A percentile compares a stretch with the other conserved stretches of the same genome.
phyloP scores from a whole-genome alignment of 2,113 vertebrate species.

The Lates calcarifer region DNA sequence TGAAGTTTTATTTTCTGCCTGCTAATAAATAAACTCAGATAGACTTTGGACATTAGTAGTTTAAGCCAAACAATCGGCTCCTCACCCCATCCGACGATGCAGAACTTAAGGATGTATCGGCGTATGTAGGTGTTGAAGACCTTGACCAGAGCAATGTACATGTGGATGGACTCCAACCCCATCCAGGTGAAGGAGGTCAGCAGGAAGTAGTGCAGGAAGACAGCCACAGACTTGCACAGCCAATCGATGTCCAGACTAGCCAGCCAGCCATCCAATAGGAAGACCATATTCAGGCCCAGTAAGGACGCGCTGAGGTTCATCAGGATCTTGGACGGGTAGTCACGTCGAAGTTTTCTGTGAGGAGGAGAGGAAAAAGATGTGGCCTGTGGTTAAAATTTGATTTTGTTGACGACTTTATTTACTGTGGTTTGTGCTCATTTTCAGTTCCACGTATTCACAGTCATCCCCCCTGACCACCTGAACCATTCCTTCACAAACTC shows the following conservation, averaged over 20 bases:
- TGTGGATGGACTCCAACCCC: constrained; percentile 97
- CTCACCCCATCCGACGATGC: constrained; percentile 97
- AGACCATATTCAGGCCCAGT: constrained; percentile 92
- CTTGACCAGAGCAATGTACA: constrained; percentile 99
- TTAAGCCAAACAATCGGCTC: background rate
- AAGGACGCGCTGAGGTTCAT: constrained; percentile 97
- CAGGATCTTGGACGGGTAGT: constrained; percentile 98
- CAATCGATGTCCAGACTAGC: constrained; percentile 84
- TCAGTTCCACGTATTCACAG: too few species aligned
- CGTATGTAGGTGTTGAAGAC: constrained; percentile 99
- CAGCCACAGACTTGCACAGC: constrained; percentile 89
- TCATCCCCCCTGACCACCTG: too few species aligned
- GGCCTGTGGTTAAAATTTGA: background rate
- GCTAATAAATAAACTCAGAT: too few species aligned
- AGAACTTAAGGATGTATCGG: constrained; percentile 97
- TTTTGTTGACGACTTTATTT: background rate
- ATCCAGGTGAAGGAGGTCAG: constrained; percentile 98
- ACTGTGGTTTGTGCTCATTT: too few species aligned
- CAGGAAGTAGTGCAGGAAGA: constrained; percentile 94
- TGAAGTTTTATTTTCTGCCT: too few species aligned
- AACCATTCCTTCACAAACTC: too few species aligned
- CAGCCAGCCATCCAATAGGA: constrained; percentile 95
- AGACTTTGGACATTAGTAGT: too few species aligned
- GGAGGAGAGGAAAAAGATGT: background rate
- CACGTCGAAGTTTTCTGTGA: constrained; percentile 92